Evolutionary conservation across 2,797 vertebrate genomes (phyloP).

Genomic region (Microtus agrestis): DNA sequence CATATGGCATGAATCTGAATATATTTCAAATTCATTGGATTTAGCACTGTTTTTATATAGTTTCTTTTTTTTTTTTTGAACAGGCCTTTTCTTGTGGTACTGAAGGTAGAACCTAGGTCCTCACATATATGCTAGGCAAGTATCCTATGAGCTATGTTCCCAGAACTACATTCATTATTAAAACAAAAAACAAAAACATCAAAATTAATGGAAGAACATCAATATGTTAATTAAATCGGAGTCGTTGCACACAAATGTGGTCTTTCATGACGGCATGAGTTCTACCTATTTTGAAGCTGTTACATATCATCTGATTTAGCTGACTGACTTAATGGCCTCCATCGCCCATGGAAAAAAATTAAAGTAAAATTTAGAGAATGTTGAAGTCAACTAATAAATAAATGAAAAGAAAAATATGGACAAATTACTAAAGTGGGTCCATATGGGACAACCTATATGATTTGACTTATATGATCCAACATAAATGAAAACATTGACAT

Average conservation of each 20-base stretch:
- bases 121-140: background rate
- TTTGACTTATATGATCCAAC: background rate
- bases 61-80: background rate
- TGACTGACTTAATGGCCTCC: background rate
- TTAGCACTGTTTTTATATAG: background rate
- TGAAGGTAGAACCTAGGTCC: background rate
- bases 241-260: background rate
- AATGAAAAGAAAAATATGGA: background rate
- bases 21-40: constrained; percentile 46
- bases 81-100: background rate
- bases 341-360: background rate
- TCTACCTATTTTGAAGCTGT: background rate
- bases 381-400: background rate
- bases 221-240: constrained; percentile 6
- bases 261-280: background rate
- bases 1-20: constrained; percentile 14
- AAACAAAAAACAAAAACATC: background rate
- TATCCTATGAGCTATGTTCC: background rate
- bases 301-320: background rate
- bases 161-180: background rate
- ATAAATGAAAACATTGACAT: background rate
- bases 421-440: background rate
- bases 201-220: background rate
- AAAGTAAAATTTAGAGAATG: background rate
- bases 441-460: background rate